A percentile compares a stretch with the other conserved stretches of the same genome.
Conservation (phyloP, 2,888 invertebrate genomes). For the Pheosia tremula region DNA sequence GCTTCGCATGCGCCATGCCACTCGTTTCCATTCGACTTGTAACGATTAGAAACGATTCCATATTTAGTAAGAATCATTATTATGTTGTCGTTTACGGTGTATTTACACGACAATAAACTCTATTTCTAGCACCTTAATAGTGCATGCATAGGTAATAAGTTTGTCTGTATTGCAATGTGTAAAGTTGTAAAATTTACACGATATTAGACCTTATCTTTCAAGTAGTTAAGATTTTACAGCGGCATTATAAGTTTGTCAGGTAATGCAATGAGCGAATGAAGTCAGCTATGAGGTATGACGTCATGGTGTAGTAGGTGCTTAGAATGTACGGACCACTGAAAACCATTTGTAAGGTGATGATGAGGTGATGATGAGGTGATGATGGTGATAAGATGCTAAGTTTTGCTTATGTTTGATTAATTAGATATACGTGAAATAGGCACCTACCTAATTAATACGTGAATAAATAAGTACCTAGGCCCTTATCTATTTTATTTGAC, state of each 20-base stretch:
- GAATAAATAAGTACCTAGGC: too few relatives aligned
- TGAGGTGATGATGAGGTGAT: too few relatives aligned
- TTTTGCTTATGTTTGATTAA: neutral
- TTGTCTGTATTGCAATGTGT: neutral
- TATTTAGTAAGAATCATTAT: constrained; percentile 32
- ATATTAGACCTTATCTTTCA: constrained; percentile 12
- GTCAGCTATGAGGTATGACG: constrained; percentile 36
- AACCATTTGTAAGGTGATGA: constrained; percentile 11
- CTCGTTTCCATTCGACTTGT: constrained; percentile 28
- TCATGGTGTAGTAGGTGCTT: constrained; percentile 29
- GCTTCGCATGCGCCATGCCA: constrained; percentile 29
- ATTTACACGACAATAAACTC: constrained; percentile 10
- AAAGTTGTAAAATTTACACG: neutral
- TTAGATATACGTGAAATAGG: too few relatives aligned
- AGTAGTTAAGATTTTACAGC: neutral
- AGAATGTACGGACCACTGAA: constrained; percentile 12
- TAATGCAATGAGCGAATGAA: neutral
- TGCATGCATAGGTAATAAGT: neutral
- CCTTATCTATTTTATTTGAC: too few relatives aligned
- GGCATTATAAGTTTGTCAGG: neutral
- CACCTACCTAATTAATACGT: too few relatives aligned
- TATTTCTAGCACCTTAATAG: constrained; percentile 12
- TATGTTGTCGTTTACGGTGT: constrained; percentile 9
- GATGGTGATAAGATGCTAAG: constrained; percentile 2
- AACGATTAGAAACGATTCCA: constrained; percentile 30